Evolutionary conservation across 2,113 vertebrate genomes (phyloP).

Genomic region (Lepus americanus): DNA sequence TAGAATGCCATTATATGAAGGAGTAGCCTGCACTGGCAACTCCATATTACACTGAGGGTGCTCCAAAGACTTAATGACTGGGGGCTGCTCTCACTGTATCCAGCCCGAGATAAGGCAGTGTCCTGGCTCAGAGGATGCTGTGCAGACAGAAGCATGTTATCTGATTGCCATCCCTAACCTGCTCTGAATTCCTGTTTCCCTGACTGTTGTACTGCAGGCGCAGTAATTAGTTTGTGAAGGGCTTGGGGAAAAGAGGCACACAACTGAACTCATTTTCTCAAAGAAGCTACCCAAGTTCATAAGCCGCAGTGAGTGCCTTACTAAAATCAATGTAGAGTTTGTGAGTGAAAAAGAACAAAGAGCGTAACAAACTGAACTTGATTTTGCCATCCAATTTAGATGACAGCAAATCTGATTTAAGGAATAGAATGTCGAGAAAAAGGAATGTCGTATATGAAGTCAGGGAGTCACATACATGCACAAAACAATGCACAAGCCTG

Average conservation of each 20-base stretch:
- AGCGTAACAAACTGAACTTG: conserved; percentile 61
- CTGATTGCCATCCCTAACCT: conserved; percentile 66
- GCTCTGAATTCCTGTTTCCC: conserved; percentile 65
- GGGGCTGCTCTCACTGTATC: background rate
- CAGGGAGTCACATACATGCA: background rate
- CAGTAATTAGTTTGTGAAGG: conserved; percentile 53
- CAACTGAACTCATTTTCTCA: conserved; percentile 65
- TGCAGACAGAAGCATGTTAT: conserved; percentile 69
- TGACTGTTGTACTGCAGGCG: conserved; percentile 34
- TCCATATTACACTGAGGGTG: conserved; percentile 58
- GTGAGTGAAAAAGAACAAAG: conserved; percentile 64
- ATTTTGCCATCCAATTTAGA: conserved; percentile 76
- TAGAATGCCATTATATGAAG: conserved; percentile 72
- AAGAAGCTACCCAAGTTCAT: conserved; percentile 65
- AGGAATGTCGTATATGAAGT: conserved; percentile 56
- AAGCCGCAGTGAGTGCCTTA: conserved; percentile 63
- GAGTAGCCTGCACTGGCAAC: conserved; percentile 63
- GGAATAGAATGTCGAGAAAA: conserved; percentile 72
- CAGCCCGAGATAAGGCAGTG: conserved; percentile 47
- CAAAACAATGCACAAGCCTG: background rate
- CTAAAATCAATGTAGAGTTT: conserved; percentile 72
- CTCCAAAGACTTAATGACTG: conserved; percentile 77
- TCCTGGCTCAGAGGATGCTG: conserved; percentile 62
- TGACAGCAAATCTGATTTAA: conserved; percentile 73
- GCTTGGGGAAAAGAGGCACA: conserved; percentile 42